Conservation (phyloP, 2,888 invertebrate species). For the Athripsodes cinereus region DNA sequence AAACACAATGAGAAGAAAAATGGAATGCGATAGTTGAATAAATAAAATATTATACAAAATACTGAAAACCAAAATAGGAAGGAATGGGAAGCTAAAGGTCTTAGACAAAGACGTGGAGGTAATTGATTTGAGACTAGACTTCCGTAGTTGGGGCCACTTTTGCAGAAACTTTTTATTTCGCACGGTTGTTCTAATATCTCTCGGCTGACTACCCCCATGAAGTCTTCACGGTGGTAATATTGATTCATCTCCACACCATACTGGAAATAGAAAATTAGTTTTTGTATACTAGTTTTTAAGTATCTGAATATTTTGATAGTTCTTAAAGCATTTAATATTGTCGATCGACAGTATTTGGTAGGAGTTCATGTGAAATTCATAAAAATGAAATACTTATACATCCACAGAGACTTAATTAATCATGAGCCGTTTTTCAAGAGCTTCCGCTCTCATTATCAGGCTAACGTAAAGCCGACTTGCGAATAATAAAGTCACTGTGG, state of each 20-base stretch:
- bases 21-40: conserved; percentile 46
- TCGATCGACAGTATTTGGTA: too few relatives aligned
- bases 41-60: conserved; percentile 47
- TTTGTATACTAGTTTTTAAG: too few relatives aligned
- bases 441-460: too few relatives aligned
- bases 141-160: conserved; percentile 51
- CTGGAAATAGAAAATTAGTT: conserved; percentile 50
- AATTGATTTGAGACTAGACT: conserved; percentile 51
- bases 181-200: conserved; percentile 59
- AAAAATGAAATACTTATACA: too few relatives aligned
- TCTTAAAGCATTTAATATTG: too few relatives aligned
- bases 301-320: too few relatives aligned
- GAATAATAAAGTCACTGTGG: too few relatives aligned
- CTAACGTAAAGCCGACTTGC: too few relatives aligned
- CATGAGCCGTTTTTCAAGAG: too few relatives aligned
- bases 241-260: conserved; percentile 59
- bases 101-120: conserved; percentile 62
- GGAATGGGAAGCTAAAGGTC: conserved; percentile 59
- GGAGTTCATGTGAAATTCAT: too few relatives aligned
- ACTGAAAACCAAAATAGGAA: conserved; percentile 50
- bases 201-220: conserved; percentile 56
- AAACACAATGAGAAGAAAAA: conserved; percentile 13
- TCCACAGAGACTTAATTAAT: too few relatives aligned
- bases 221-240: conserved; percentile 58
- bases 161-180: conserved; percentile 56